phyloP scores from a whole-genome alignment of 2,888 invertebrate species.

The Taphrorychus bicolor region DNA sequence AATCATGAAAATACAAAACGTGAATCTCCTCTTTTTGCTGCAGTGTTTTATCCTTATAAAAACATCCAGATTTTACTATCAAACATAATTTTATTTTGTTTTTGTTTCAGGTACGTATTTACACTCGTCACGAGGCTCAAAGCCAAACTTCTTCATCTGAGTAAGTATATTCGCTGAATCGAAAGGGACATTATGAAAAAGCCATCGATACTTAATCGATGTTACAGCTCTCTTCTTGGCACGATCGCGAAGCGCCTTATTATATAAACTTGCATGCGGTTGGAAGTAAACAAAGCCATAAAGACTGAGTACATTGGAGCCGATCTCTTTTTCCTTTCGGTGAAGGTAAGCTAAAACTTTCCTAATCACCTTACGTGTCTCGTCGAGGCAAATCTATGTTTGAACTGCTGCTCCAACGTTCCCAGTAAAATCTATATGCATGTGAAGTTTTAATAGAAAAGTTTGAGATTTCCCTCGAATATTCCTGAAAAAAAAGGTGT shows the following conservation, averaged over 20 bases:
- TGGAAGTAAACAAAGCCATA: constrained; percentile 59
- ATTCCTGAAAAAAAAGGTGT: neutral
- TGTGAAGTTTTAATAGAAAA: constrained; percentile 27
- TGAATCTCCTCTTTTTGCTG: too few species aligned
- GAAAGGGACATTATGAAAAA: too few species aligned
- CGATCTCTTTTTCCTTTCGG: constrained; percentile 52
- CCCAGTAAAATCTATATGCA: constrained; percentile 32
- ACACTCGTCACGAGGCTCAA: too few species aligned
- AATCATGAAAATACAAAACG: too few species aligned
- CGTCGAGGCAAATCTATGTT: constrained; percentile 37
- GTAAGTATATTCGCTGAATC: too few species aligned
- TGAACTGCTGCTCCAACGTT: constrained; percentile 41
- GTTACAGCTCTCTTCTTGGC: neutral
- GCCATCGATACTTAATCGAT: neutral
- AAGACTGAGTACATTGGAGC: constrained; percentile 52
- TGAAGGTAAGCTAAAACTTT: constrained; percentile 57
- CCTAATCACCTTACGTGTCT: constrained; percentile 55
- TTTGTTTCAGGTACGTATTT: too few species aligned
- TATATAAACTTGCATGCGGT: constrained; percentile 55
- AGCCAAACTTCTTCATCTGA: too few species aligned
- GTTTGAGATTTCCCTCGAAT: constrained; percentile 13
- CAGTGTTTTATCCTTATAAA: too few species aligned
- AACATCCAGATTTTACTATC: too few species aligned
- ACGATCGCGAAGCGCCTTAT: constrained; percentile 47
- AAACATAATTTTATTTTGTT: too few species aligned